phyloP scores from a whole-genome alignment of 2,888 invertebrate genomes.

The Macropis europaea region DNA sequence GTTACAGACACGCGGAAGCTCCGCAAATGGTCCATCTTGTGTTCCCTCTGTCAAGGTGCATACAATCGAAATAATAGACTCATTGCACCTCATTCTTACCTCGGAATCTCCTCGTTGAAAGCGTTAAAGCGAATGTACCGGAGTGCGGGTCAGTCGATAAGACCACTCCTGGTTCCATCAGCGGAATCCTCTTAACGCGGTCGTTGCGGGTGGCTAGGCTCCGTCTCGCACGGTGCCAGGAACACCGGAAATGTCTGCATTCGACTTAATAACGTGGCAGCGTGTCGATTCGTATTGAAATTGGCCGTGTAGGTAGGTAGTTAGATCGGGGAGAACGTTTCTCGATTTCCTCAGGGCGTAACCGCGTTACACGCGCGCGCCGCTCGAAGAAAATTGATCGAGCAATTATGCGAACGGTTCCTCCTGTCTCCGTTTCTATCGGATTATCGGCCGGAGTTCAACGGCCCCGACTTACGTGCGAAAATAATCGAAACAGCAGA shows the following conservation, averaged over 20 bases:
- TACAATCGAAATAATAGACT: no score
- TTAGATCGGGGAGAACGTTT: slow-evolving; percentile 24
- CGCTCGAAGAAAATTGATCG: slow-evolving; percentile 57
- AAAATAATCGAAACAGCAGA: slow-evolving; percentile 47
- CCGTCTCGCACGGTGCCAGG: slow-evolving; percentile 24
- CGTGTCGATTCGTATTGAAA: slow-evolving; percentile 42
- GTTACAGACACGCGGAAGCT: no score
- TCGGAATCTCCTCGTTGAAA: no score
- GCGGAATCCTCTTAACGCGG: slow-evolving; percentile 47
- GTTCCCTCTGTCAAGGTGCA: no score
- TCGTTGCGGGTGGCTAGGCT: slow-evolving; percentile 31
- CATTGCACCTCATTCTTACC: no score
- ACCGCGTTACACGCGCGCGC: slow-evolving; percentile 25
- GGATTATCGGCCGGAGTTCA: slow-evolving; percentile 50
- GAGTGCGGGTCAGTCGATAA: neutral
- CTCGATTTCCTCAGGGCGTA: slow-evolving; percentile 34
- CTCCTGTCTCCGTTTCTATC: slow-evolving; percentile 27
- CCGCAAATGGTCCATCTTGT: no score
- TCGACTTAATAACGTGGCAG: slow-evolving; percentile 45
- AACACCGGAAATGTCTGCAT: slow-evolving; percentile 37
- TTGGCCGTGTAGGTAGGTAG: no score
- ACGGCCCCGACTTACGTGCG: slow-evolving; percentile 20
- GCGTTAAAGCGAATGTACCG: neutral
- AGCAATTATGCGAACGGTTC: slow-evolving; percentile 50
- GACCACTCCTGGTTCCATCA: slow-evolving; percentile 21